Evolutionary conservation across 2,888 invertebrate genomes (phyloP), one percentile per base, ranked within the genome.

Genomic region (Phyllotreta striolata): DNA sequence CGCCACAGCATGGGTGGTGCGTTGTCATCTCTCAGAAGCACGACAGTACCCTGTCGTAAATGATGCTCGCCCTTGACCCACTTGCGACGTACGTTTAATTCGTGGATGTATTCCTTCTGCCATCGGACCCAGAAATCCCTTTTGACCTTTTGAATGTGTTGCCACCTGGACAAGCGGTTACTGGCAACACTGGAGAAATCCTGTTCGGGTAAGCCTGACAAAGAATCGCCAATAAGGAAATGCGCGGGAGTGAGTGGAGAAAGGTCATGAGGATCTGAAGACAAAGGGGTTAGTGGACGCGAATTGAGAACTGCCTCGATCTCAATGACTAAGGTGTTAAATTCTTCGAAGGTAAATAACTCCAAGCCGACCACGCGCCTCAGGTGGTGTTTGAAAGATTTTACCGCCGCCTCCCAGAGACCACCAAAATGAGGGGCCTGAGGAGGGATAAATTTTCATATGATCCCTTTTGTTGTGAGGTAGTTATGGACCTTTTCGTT

Each of bases 281-380:
- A 72, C 2, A 75, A 35, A 1, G 74, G 69, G 8, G 58, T 64
- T 1, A 78, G 59, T 6, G 76, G 78, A 8, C 76, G 59, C 0
- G 74, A 77, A 63, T 77, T 78, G 10, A 77, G 55, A 40, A 71
- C 67, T 1, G 74, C 72, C 55, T 78, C 76, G n/a, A 77, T 72
- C 63, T 74, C 74, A 14, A 63, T 69, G 0, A 73, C 12, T 3
- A 76, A 10, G 0, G 68, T 66, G 37, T 51, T 41, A 13, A 66
- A 59, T 44, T 68, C 47, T 56, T 68, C 68, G 41, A 46, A 68
- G 37, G 59, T 52, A 9, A 66, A 59, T 10, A 38, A 9, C 7
- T 52, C 35, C 9, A n/a, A 40, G 13, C 14, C 59, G 7, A 58
- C 3, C 6, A 66, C 55, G 6, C 62, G 56, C 24, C 52, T 62